Base-by-base conservation (phyloP, 2,888 invertebrate species). In the Fragum sueziense region DNA sequence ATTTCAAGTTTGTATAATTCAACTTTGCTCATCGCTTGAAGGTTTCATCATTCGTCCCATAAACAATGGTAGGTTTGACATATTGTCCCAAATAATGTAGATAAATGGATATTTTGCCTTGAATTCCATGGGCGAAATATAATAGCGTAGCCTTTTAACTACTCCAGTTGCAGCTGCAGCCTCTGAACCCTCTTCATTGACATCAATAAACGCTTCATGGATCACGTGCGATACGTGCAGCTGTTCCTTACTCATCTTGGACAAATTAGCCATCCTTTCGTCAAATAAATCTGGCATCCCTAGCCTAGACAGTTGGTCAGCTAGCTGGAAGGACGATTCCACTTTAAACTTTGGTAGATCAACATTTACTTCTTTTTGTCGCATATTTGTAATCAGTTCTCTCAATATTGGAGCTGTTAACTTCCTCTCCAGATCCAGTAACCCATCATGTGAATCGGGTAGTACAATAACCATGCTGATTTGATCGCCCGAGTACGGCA, bases 401-500 rank as follows among this genome's bases (percentile, higher is more conserved):
- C 17, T 59, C 25, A 87, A 37, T 7, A 51, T 57, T 9, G 51
- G 37, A 7, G 57, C 51, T 6, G 83, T 77, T 0, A 89, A 70
- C 1, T 80, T 74, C 7, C 82, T 65, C 57, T 88, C 89, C 54
- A 90, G 76, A 0, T 52, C 76, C 31, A 78, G 61, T n/a, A 91
- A 76, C 11, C 90, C 90, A 76, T 87, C 83, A 25, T 75, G 75
- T 11, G 86, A 62, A 69, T 89, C 81, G 2, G 92, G 92, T n/a
- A 92, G 85, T 4, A 92, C 6, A n/a, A 92, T 74, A 7, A 90
- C 67, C 91, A 92, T 91, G 70, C 87, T 86, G 2, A 90, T 68
- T 22, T 88, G 86, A 3, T 72, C 77, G 9, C 86, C 87, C 57
- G 86, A 85, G 89, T 97, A 98, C 4, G 96, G 95, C 90, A 98